Evolutionary conservation across 2,797 vertebrate genomes (phyloP).

Genomic region (Acestrorhynchus altus): DNA sequence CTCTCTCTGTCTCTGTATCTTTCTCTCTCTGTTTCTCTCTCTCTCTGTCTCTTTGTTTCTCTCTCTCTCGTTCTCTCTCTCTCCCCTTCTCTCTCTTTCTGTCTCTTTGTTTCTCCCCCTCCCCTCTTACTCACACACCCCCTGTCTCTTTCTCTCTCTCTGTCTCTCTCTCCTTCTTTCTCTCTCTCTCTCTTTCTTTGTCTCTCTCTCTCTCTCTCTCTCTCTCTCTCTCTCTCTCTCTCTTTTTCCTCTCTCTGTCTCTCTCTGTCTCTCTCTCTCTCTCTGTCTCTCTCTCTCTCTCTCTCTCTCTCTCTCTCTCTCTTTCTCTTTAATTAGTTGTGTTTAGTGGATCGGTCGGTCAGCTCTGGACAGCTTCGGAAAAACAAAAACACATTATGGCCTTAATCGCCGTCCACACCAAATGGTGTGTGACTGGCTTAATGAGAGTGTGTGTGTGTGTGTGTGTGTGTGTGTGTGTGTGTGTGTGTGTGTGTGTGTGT

Average conservation of each 20-base stretch:
- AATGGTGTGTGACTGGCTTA: constrained; percentile 68
- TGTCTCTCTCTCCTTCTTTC: constrained; percentile 29
- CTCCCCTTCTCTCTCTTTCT: neutral
- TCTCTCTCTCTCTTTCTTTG: constrained; percentile 3
- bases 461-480: neutral
- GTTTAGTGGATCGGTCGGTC: no score
- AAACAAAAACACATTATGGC: constrained; percentile 66
- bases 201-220: constrained; percentile 3
- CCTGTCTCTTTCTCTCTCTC: constrained; percentile 26
- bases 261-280: constrained; percentile 9
- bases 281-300: neutral
- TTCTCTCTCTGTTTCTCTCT: neutral
- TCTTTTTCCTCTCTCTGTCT: neutral
- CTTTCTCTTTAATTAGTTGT: neutral
- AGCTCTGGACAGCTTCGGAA: constrained; percentile 44
- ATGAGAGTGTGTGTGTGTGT: constrained; percentile 57
- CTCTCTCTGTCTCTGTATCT: neutral
- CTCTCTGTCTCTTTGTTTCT: constrained; percentile 36
- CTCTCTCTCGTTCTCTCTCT: neutral
- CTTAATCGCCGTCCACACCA: constrained; percentile 69
- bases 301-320: neutral
- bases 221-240: neutral
- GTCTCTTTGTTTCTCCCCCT: neutral
- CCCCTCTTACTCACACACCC: constrained; percentile 2
- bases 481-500: neutral